phyloP scores from a whole-genome alignment of 1,140 invertebrate species.

The Zaprionus vittiger region DNA sequence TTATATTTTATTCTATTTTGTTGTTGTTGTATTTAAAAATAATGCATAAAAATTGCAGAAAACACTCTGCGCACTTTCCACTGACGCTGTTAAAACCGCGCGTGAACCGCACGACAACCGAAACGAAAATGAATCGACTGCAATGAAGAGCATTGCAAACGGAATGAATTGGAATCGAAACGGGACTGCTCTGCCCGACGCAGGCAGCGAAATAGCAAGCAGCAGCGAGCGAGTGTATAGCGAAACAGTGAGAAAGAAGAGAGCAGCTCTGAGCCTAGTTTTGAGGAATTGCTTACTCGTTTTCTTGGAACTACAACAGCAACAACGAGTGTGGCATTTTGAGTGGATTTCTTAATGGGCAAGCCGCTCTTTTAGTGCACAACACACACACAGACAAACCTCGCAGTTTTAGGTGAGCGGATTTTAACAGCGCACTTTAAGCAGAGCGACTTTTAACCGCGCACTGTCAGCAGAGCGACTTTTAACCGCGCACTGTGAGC shows the following conservation, averaged over 20 bases:
- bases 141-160: not conserved
- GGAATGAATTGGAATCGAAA: slow-evolving; percentile 23
- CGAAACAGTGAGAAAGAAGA: slow-evolving; percentile 5
- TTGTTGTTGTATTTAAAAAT: slow-evolving; percentile 24
- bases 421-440: not conserved
- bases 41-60: slow-evolving; percentile 34
- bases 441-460: not conserved
- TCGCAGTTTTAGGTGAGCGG: not conserved
- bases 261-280: not conserved
- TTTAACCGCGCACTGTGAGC: too few relatives aligned
- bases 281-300: not conserved
- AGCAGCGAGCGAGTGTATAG: not conserved
- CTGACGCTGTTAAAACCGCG: slow-evolving; percentile 30
- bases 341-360: not conserved
- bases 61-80: slow-evolving; percentile 36
- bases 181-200: not conserved
- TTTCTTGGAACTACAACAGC: not conserved
- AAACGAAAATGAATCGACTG: slow-evolving; percentile 47
- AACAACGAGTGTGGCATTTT: not conserved
- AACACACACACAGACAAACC: not conserved
- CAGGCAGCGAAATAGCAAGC: slow-evolving; percentile 6
- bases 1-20: slow-evolving; percentile 17
- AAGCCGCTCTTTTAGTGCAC: not conserved
- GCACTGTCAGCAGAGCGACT: too few relatives aligned
- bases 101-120: slow-evolving; percentile 45